Evolutionary conservation across 2,888 invertebrate species (phyloP), one percentile per base, ranked within the genome.

Genomic region (Euclidia mi): DNA sequence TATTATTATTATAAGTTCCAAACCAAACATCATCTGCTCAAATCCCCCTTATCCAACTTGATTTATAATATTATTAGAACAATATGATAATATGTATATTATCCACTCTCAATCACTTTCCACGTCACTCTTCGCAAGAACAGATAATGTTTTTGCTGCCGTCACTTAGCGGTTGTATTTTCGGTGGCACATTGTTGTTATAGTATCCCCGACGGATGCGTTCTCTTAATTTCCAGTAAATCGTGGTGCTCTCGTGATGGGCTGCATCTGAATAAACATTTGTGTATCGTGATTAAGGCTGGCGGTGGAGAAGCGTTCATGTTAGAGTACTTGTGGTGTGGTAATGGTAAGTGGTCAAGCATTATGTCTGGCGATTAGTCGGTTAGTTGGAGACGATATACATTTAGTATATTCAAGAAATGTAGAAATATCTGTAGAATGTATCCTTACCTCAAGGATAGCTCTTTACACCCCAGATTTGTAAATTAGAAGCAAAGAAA

Each of bases 201-300:
- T 92, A 92, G 84, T 85, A 90, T 91, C 92, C 90, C 88, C 83
- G 60, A 61, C 85, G 84, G 84, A 74, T 84, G 73, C 61, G 84
- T 88, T 88, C 92, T 92, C 93, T 93, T 94, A 92, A 93, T 94
- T 94, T 94, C 91, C 89, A 93, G 90, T 91, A 91, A 90, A 93
- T 94, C 91, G 92, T 88, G 86, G 84, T 85, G 81, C 90, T 89
- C 87, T 82, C 82, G 83, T 80, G 91, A 92, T 87, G 89, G 86
- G 68, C 87, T 83, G 87, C 94, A 94, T 88, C 94, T 94, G 94
- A 94, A 93, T 90, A 93, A 94, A 94, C 93, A 94, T 81, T 81
- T 53, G 72, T 71, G 65, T 78, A 71, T 59, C 70, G 73, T 79
- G 78, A 80, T 85, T 89, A 84, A 87, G 82, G 85, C 41, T 62